Evolutionary conservation across 2,113 vertebrate genomes (phyloP), one percentile per base, ranked within the genome.

Genomic region (Brachypteracias leptosomus): DNA sequence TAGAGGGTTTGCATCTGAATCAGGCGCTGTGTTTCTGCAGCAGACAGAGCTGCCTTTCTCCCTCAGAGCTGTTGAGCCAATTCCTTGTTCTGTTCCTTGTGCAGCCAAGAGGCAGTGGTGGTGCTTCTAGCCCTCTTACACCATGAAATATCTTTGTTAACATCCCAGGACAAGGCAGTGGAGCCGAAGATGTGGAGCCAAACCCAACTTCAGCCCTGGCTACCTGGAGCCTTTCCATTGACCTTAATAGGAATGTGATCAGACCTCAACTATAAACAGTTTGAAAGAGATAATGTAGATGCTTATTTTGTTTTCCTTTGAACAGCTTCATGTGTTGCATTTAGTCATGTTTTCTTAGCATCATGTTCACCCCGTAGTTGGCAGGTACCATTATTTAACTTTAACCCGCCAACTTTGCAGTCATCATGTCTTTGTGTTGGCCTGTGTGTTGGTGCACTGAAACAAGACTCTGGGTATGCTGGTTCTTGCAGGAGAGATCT

Each of bases 41-140:
- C 71, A 93, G 85, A 95, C 75, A 94, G 95, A 95, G 90, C 44
- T 83, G 82, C 79, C 79, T 92, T 96, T 94, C 88, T 95, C 36
- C 59, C 42, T 25, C 47, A 44, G n/a, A 51, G n/a, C 74, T 31
- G 11, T 17, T 51, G 49, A 92, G 67, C 38, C 42, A 47, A n/a
- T 46, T 84, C 36, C 76, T 89, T 87, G 51, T 24, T 81, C 83
- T 84, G 70, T 65, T 24, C 68, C 31, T n/a, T n/a, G 47, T 36
- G 68, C 26, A 86, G 80, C 42, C 1, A 3, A 84, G 79, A 77
- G 75, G 59, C 90, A 76, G n/a, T 3, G 5, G 44, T 24, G 38
- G 44, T 79, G 16, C 62, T 87, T 94, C 33, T 29, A 47, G 19
- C 33, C 31, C 33, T 47, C 51, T 33, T 42, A 47, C 19, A 46